Evolutionary conservation across 30 jellyfish, hydroid and myxozoan genomes (phyloP), one percentile per base, ranked within the genome.

Genomic region (Turritopsis dohrnii): DNA sequence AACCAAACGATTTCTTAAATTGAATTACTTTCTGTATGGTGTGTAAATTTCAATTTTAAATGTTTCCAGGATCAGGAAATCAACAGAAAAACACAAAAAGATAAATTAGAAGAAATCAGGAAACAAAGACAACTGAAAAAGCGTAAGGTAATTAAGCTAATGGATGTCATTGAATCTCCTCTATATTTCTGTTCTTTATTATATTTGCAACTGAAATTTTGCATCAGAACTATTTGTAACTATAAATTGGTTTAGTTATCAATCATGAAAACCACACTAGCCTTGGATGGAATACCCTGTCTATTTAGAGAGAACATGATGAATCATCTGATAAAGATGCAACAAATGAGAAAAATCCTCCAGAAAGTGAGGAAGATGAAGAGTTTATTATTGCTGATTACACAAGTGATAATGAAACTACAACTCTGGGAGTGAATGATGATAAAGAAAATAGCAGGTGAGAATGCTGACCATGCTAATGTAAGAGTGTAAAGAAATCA

Each of bases 321-420:
- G 71, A 25, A 18, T 77, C 85, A n/a, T 23, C 53, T 77, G 85
- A 17, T 0, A 41, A 41, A 3, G 13, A 41, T 13, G 13, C 60
- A 5, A 41, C 13, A 41, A 77, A 30, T 1, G 71, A 77, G 16
- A 29, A 77, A 13, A 52, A 77, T 77, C 3, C 1, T 26, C n/a
- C 28, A 29, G 72, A 53, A 77, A 77, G 13, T 22, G 97, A 90
- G 4, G 92, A 90, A 53, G 97, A 90, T 29, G 86, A 83, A 17
- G 97, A 90, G 0, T 53, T 87, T n/a, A 72, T 90, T 22, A 69
- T 90, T 26, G 87, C 72, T n/a, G 97, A 90, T 73, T 90, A 90
- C 60, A 53, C 53, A 80, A 90, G 97, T 54, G 97, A 90, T 74
- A 65, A 71, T 16, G 97, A 87, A 60, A 41, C 13, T 41, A 3